These are phyloP conservation scores for Premnoplex brunnescens DNA, from an alignment of 2,797 vertebrate genomes.

Conservation along the genomic window DNA sequence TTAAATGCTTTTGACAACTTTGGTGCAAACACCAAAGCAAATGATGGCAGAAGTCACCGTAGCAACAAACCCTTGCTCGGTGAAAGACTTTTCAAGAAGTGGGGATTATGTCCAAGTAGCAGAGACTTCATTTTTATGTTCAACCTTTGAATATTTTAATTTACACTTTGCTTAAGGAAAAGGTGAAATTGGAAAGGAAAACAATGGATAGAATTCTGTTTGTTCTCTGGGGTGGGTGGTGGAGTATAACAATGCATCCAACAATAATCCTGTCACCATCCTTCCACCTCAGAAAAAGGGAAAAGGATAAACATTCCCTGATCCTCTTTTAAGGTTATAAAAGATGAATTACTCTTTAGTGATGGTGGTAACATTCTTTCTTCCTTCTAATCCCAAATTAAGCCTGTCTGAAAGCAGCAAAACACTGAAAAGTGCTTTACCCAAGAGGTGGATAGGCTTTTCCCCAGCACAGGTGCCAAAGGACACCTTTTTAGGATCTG, in stretches of 20 bases:
- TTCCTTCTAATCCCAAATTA: not conserved
- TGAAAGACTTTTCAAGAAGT: conserved; percentile 17
- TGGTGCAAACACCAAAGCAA: conserved; percentile 24
- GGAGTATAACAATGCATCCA: not conserved
- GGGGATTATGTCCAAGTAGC: conserved; percentile 19
- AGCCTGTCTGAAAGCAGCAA: not conserved
- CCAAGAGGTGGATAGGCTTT: not conserved
- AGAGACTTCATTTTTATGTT: not conserved
- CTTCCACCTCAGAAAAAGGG: not conserved
- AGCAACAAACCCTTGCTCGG: conserved; percentile 54
- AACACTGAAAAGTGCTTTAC: not conserved
- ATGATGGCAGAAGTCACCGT: conserved; percentile 12
- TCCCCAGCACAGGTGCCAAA: not conserved
- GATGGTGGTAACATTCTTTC: not conserved
- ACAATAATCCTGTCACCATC: not conserved
- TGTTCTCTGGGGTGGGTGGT: not conserved
- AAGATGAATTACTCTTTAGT: not conserved
- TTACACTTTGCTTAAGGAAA: not conserved
- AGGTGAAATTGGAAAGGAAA: not conserved
- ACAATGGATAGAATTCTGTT: not conserved
- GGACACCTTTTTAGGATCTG: not conserved
- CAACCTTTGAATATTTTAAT: not conserved
- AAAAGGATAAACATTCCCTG: not conserved
- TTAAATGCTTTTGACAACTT: not conserved
- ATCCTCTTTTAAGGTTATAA: not conserved